Base-by-base conservation (phyloP, 2,797 vertebrate species). In the Spinus pinus region DNA sequence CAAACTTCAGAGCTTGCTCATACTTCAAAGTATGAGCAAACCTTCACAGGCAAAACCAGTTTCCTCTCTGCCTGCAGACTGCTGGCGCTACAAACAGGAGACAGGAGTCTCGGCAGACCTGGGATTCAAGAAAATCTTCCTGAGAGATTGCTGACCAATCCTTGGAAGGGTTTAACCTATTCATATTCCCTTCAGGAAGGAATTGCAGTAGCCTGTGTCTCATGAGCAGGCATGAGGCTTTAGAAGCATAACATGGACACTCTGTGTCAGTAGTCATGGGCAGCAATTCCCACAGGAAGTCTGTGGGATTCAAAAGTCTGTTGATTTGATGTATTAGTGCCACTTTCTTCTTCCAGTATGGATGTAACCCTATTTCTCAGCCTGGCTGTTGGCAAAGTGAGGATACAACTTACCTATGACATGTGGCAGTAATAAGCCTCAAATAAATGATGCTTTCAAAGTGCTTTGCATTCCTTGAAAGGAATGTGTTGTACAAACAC, bases 401-500 rank as follows among this genome's bases (percentile, higher is more conserved):
- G 70, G 49, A 62, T 85, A 86, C 16, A 60, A 27, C 16, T 88
- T 62, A 81, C 44, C 66, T 87, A 14, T 73, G 89, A 61, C 92
- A 94, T 82, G 83, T 94, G 93, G 78, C 93, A 93, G 31, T 80
- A 95, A 93, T 87, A 95, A 92, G 12, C 13, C 71, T 87, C 53
- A 73, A 88, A 82, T 90, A 80, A 95, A 86, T 47, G 67, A 95
- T 93, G 83, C 64, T 93, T 95, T 73, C 44, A 61, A 79, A 94
- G 88, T 64, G 30, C 49, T 82, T 92, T 77, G 53, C 81, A 64
- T 96, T 96, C 74, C 86, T 90, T 90, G 64, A 89, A 92, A 92
- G 64, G 90, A 96, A 92, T 22, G 35, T 85, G 86, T 95, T 94
- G 57, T 92, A 73, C 88, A 95, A 95, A 94, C 92, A 94, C 93